Evolutionary conservation across 1,140 invertebrate species (phyloP), one percentile per base, ranked within the genome.

Genomic region (Leptoteleia sp.): DNA sequence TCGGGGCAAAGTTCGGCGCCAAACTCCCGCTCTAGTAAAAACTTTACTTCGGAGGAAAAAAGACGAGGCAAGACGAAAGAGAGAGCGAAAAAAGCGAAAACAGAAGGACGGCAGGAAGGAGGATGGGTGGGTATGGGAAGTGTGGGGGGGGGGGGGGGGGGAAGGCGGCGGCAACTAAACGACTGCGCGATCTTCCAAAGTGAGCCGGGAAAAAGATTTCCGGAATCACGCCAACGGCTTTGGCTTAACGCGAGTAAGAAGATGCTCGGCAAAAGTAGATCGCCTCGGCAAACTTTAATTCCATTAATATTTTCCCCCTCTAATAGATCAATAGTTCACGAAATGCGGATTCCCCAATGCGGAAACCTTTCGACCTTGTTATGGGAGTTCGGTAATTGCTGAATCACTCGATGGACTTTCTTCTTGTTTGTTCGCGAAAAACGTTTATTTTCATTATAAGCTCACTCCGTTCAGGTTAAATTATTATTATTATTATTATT

Each of bases 191-290:
- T 75, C 43, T 70, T 71, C 64, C 37, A 54, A 68, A 76, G 71
- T 75, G 65, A 57, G 71, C 62, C 61, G 65, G 64, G 67, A 17
- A 76, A 76, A 80, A 76, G 77, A 76, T 80, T 80, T 75, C 72
- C 65, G 54, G 77, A 80, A 80, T 80, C 77, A 80, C 65, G 71
- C 77, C 77, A 76, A 67, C 71, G 67, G 61, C 77, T 80, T 80
- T 55, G 43, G 65, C 61, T 67, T 79, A 59, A 67, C 47, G 62
- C 52, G 31, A 45, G 68, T 40, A 78, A 78, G 50, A 78, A 78
- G 76, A 40, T 67, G 62, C 48, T 52, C 57, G 17, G 42, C 40
- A n/a, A 48, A 79, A 61, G 57, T 48, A 65, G 47, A 73, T 72
- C 59, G 64, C 55, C 17, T 12, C 38, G 16, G 54, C 47, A 61